phyloP scores from a whole-genome alignment of 2,797 vertebrate species.

The Paratrypauchen microcephalus region DNA sequence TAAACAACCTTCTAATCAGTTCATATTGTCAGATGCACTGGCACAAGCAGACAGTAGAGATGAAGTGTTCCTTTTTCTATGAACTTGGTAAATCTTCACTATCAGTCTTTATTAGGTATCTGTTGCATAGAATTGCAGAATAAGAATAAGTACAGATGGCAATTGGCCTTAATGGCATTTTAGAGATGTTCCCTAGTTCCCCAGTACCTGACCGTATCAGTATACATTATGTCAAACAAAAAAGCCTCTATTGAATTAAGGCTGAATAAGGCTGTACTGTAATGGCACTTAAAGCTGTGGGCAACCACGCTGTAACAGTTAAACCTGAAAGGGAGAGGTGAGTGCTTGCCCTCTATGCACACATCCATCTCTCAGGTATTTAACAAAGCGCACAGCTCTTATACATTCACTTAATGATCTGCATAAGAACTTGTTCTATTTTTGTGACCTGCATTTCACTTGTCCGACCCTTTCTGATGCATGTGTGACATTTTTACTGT shows the following conservation, averaged over 20 bases:
- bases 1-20: constrained; percentile 18
- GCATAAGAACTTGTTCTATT: neutral
- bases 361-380: neutral
- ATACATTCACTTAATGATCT: neutral
- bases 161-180: constrained; percentile 71
- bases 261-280: constrained; percentile 63
- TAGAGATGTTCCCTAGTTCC: constrained; percentile 41
- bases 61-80: constrained; percentile 61
- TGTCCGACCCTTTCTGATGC: constrained; percentile 47
- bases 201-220: constrained; percentile 63
- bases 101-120: constrained; percentile 71
- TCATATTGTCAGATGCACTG: constrained; percentile 23
- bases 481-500: constrained; percentile 53
- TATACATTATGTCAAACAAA: constrained; percentile 68
- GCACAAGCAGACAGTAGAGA: constrained; percentile 35
- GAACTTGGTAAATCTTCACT: constrained; percentile 73
- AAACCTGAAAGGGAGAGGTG: constrained; percentile 23
- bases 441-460: neutral
- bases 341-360: constrained; percentile 36
- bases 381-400: neutral
- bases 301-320: constrained; percentile 36
- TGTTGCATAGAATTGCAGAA: constrained; percentile 70
- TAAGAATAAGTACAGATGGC: constrained; percentile 76
- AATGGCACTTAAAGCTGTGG: constrained; percentile 47
- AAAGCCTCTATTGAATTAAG: constrained; percentile 57